phyloP scores from a whole-genome alignment of 2,888 invertebrate species.

The Drosophila meridiana region DNA sequence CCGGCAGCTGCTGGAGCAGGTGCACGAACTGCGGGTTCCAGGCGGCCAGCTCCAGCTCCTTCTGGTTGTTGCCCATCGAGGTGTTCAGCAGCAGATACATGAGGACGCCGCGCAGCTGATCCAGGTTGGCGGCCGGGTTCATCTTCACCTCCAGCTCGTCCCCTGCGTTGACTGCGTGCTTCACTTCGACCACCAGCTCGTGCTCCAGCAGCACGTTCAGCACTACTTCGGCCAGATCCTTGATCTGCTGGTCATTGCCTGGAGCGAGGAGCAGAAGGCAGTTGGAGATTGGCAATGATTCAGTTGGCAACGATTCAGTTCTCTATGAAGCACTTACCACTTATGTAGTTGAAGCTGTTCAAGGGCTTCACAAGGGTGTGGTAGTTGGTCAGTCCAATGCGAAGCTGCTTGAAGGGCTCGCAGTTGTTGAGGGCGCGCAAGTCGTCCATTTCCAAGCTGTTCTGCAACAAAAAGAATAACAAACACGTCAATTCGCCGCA shows the following conservation, averaged over 20 bases:
- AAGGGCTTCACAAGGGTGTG: constrained; percentile 23
- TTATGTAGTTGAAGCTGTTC: constrained; percentile 38
- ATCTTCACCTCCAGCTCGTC: background rate
- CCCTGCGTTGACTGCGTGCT: background rate
- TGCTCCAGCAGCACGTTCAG: constrained; percentile 50
- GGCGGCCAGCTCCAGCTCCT: background rate
- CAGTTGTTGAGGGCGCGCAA: constrained; percentile 47
- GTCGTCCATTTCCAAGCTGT: constrained; percentile 28
- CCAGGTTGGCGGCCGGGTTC: constrained; percentile 4
- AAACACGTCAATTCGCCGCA: background rate
- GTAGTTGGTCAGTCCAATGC: constrained; percentile 27
- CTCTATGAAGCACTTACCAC: constrained; percentile 47
- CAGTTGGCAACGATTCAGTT: background rate
- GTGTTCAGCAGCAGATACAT: constrained; percentile 52
- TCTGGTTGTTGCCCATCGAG: background rate
- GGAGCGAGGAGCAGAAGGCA: background rate
- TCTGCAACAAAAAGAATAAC: background rate
- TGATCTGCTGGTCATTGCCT: constrained; percentile 56
- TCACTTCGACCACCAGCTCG: constrained; percentile 33
- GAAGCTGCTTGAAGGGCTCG: constrained; percentile 54
- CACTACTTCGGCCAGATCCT: constrained; percentile 21
- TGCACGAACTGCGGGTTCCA: constrained; percentile 50
- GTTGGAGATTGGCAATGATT: no score
- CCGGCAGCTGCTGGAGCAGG: constrained; percentile 46
- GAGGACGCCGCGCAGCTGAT: constrained; percentile 58